These are phyloP conservation scores for Octonoba sinensis DNA, from an alignment of 2,888 invertebrate species.

Conservation along the genomic window DNA sequence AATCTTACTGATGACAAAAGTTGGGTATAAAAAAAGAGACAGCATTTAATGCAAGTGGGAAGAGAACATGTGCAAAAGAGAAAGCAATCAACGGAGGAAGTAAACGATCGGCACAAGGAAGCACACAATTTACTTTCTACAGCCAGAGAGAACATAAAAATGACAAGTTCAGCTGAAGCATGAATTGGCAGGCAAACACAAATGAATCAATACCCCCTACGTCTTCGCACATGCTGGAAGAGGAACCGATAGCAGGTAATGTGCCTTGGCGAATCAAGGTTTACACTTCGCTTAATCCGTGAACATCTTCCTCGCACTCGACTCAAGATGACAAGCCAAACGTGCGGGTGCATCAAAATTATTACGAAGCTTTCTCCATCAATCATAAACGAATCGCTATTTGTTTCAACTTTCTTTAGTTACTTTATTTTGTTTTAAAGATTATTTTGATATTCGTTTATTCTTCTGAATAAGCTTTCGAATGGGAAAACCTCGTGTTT, in stretches of 20 bases:
- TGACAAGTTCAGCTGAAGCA: constrained; percentile 55
- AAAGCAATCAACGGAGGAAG: constrained; percentile 53
- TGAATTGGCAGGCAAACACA: constrained; percentile 47
- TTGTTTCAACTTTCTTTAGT: too few species aligned
- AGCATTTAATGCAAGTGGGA: constrained; percentile 16
- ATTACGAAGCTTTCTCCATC: too few species aligned
- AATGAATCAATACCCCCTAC: constrained; percentile 54
- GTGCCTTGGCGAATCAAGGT: constrained; percentile 39
- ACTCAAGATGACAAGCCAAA: constrained; percentile 29
- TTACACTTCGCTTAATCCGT: constrained; percentile 32
- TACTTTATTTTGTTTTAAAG: too few species aligned
- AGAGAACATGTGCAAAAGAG: constrained; percentile 28
- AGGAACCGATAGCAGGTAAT: constrained; percentile 51
- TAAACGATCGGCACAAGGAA: constrained; percentile 42
- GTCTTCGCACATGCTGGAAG: constrained; percentile 9
- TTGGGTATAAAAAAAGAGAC: too few species aligned
- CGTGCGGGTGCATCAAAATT: constrained; percentile 10
- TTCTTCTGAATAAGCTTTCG: too few species aligned
- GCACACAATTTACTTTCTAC: constrained; percentile 50
- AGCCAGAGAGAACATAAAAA: constrained; percentile 35
- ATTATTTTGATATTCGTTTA: too few species aligned
- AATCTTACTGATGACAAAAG: too few species aligned
- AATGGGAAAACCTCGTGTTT: too few species aligned
- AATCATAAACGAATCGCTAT: too few species aligned
- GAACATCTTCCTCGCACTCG: constrained; percentile 1